These are phyloP conservation scores for Parazoanthus darwini DNA, from an alignment of 92 coral and sea anemone species.

Conservation along the genomic window DNA sequence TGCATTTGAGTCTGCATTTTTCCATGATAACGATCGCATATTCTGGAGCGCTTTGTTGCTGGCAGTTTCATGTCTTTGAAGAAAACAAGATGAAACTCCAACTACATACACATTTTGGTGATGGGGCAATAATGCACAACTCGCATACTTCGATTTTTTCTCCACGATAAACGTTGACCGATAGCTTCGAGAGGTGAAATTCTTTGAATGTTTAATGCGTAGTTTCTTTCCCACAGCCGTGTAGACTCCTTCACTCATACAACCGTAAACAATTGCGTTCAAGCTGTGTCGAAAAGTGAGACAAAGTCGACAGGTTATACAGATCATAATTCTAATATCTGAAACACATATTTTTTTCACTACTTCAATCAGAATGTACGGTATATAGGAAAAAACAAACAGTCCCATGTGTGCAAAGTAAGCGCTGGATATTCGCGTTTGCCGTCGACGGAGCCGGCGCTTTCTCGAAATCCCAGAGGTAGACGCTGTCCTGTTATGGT, in stretches of 20 bases:
- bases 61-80: not conserved
- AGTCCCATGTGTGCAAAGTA: conserved; percentile 4
- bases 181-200: not conserved
- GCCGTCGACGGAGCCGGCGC: conserved; percentile 30
- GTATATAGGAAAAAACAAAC: conserved; percentile 9
- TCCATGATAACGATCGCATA: not conserved
- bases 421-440: conserved; percentile 9
- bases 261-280: conserved; percentile 13
- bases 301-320: not conserved
- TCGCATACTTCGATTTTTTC: not conserved
- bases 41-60: too few relatives aligned
- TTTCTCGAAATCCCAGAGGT: conserved; percentile 14
- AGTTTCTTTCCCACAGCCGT: not conserved
- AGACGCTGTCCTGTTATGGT: conserved; percentile 17
- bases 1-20: not conserved
- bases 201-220: not conserved
- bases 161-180: not conserved
- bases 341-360: not conserved
- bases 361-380: not conserved
- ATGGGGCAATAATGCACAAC: not conserved
- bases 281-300: conserved; percentile 31
- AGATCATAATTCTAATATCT: not conserved
- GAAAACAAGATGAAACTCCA: not conserved
- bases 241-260: conserved; percentile 6
- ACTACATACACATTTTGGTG: not conserved